These are phyloP conservation scores for Esperia sulphurella DNA, from an alignment of 2,888 invertebrate species.

Conservation along the genomic window DNA sequence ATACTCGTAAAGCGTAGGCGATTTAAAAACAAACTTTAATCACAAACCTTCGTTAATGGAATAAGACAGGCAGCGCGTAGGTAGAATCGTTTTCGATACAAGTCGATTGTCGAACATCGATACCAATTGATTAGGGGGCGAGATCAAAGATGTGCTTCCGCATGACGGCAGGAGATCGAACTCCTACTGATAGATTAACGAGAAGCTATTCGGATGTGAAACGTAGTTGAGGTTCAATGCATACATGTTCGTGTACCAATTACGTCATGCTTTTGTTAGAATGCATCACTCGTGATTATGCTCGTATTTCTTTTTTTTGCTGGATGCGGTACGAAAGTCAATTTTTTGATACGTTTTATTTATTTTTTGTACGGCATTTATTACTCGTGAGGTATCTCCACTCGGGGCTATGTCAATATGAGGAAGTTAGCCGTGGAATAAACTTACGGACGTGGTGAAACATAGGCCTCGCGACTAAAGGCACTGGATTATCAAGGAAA, in stretches of 20 bases:
- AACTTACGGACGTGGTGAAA: too few species aligned
- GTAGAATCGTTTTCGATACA: slow-evolving; percentile 50
- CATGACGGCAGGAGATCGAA: slow-evolving; percentile 44
- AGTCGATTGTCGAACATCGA: slow-evolving; percentile 50
- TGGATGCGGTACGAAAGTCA: too few species aligned
- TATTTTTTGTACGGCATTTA: too few species aligned
- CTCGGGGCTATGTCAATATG: too few species aligned
- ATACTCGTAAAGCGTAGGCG: slow-evolving; percentile 33
- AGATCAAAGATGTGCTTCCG: slow-evolving; percentile 70
- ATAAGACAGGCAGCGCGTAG: slow-evolving; percentile 50
- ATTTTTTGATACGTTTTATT: too few species aligned
- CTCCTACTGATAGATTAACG: slow-evolving; percentile 41
- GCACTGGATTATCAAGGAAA: too few species aligned
- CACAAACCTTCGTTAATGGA: slow-evolving; percentile 40
- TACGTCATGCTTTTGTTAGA: background rate
- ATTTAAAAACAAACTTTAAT: slow-evolving; percentile 36
- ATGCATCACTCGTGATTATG: background rate
- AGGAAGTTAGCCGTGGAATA: too few species aligned
- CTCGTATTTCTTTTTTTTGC: background rate
- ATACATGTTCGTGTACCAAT: slow-evolving; percentile 1
- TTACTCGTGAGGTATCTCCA: too few species aligned
- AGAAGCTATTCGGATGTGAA: slow-evolving; percentile 32
- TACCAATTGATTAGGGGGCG: slow-evolving; percentile 59
- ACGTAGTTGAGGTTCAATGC: slow-evolving; percentile 14
- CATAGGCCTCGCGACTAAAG: too few species aligned